These are phyloP conservation scores for Sebastes hubbsi DNA, from an alignment of 2,797 vertebrate species.

Conservation along the genomic window DNA sequence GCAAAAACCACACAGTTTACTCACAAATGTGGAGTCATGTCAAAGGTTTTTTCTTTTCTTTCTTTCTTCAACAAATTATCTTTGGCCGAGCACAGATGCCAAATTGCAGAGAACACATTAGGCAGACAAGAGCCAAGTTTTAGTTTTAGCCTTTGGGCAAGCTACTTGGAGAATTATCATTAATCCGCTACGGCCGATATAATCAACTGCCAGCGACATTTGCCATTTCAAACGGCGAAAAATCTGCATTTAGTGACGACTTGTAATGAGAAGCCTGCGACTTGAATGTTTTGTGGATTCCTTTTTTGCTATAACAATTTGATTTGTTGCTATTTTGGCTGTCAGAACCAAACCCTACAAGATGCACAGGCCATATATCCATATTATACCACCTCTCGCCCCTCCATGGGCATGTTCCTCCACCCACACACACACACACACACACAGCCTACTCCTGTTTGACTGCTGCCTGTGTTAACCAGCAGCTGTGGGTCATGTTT, in stretches of 20 bases:
- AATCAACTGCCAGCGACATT: constrained; percentile 25
- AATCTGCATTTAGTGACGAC: not conserved
- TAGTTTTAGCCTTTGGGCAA: constrained; percentile 41
- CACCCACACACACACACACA: not conserved
- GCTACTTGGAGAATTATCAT: constrained; percentile 30
- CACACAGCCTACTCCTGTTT: constrained; percentile 28
- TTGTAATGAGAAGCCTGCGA: not conserved
- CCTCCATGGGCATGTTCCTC: not conserved
- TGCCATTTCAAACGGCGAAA: constrained; percentile 14
- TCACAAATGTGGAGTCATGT: not conserved
- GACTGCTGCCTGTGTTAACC: constrained; percentile 17
- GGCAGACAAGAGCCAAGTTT: constrained; percentile 21
- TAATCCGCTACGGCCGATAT: constrained; percentile 51
- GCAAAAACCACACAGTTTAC: not conserved
- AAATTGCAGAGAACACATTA: constrained; percentile 35
- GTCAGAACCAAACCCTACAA: not conserved
- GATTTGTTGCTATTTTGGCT: not conserved
- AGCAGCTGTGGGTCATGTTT: constrained; percentile 25
- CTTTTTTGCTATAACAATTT: not conserved
- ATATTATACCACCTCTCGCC: not conserved
- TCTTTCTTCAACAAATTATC: constrained; percentile 16
- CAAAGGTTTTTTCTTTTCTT: not conserved
- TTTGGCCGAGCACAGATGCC: constrained; percentile 20
- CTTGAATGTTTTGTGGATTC: not conserved
- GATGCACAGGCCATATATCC: not conserved